Evolutionary conservation across 2,797 vertebrate genomes (phyloP).

Genomic region (Loriculus beryllinus): DNA sequence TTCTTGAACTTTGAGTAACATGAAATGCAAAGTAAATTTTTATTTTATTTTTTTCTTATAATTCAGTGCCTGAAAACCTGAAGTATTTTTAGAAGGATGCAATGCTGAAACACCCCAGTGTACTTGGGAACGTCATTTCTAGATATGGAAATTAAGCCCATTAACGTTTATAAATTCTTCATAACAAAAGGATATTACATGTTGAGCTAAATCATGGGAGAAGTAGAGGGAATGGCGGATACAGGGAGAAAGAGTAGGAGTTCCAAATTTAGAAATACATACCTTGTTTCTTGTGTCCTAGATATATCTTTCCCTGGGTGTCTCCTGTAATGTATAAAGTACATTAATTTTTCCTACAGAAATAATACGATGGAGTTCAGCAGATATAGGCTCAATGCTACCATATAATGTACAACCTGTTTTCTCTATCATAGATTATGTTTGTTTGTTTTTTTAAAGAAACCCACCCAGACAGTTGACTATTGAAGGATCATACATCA

Average conservation of each 20-base stretch:
- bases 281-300: neutral
- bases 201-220: neutral
- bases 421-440: neutral
- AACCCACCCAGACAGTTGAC: neutral
- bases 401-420: accelerated
- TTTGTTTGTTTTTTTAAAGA: neutral
- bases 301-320: neutral
- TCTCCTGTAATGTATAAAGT: neutral
- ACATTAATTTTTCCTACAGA: neutral
- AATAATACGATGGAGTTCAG: neutral
- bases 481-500: neutral
- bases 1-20: neutral
- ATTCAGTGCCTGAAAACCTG: neutral
- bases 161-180: neutral
- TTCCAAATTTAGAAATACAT: neutral
- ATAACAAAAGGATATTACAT: neutral
- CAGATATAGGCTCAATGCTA: neutral
- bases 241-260: neutral
- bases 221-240: neutral
- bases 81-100: neutral
- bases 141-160: neutral
- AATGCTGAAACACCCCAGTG: neutral
- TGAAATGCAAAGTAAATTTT: neutral
- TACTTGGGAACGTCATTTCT: neutral
- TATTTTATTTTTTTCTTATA: neutral